Percentiles rank a stretch among this genome's conserved stretches.
Conservation (phyloP, 2,797 vertebrate genomes). For the Microchirus variegatus region DNA sequence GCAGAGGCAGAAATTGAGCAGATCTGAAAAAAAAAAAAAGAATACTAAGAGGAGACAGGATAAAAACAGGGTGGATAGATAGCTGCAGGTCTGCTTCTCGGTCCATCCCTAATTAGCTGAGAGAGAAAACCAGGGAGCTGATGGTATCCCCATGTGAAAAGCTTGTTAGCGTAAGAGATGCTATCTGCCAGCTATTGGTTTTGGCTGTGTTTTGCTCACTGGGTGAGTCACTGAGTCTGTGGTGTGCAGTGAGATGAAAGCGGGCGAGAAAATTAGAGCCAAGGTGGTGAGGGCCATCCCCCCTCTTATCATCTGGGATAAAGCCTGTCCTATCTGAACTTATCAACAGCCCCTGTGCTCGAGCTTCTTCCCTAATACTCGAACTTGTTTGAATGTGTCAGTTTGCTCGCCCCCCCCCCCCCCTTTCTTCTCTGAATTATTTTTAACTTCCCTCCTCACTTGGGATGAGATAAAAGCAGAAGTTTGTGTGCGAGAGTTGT, state of each 20-base stretch:
- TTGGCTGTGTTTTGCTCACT: constrained; percentile 69
- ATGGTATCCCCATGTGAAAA: constrained; percentile 78
- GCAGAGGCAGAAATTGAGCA: constrained; percentile 13
- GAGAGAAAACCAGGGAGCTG: constrained; percentile 65
- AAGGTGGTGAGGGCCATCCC: constrained; percentile 46
- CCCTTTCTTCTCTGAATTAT: constrained; percentile 64
- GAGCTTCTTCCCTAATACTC: constrained; percentile 45
- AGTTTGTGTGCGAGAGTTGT: constrained; percentile 63
- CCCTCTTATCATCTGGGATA: constrained; percentile 52
- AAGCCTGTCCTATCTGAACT: constrained; percentile 58
- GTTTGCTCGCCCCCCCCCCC: constrained; percentile 46
- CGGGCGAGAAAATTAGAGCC: constrained; percentile 53
- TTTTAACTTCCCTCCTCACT: constrained; percentile 68
- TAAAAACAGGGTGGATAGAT: constrained; percentile 64
- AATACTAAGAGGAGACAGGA: constrained; percentile 39
- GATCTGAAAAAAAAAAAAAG: not conserved
- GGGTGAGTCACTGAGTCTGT: constrained; percentile 69
- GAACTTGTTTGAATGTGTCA: constrained; percentile 61
- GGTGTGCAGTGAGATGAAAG: constrained; percentile 69
- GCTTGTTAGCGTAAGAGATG: constrained; percentile 82
- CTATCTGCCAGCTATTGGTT: constrained; percentile 79
- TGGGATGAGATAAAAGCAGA: constrained; percentile 71
- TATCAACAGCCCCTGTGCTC: constrained; percentile 52
- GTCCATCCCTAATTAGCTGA: constrained; percentile 77
- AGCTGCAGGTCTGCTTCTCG: constrained; percentile 70